phyloP scores from a whole-genome alignment of 1,140 invertebrate species.

The Heliothis virescens region DNA sequence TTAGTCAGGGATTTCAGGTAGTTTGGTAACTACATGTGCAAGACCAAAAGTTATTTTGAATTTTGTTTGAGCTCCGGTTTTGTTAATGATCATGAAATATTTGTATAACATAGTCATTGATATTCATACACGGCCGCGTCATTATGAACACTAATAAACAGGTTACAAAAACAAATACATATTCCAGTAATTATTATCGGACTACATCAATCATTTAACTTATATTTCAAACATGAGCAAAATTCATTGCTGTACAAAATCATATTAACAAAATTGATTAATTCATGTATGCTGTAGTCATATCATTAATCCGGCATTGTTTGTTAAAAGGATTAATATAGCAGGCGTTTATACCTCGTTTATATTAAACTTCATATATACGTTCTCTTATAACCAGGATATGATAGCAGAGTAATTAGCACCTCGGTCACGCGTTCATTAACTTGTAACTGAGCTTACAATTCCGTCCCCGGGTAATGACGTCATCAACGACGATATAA shows the following conservation, averaged over 20 bases:
- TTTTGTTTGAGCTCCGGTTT: too few species aligned
- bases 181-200: too few species aligned
- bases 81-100: too few species aligned
- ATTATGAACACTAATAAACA: too few species aligned
- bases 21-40: too few species aligned
- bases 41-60: too few species aligned
- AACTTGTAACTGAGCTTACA: constrained; percentile 6
- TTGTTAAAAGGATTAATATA: background rate
- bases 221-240: background rate
- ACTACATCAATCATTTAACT: too few species aligned
- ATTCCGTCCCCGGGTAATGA: constrained; percentile 17
- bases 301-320: background rate
- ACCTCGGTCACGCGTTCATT: background rate
- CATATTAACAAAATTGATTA: background rate
- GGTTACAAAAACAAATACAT: too few species aligned
- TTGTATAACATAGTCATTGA: too few species aligned
- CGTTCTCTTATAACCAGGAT: background rate
- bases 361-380: background rate
- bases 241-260: background rate
- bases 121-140: too few species aligned
- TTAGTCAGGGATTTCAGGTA: too few species aligned
- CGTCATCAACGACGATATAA: background rate
- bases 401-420: constrained; percentile 10
- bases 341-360: too few species aligned
- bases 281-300: background rate